Evolutionary conservation across 2,797 vertebrate genomes (phyloP).

Genomic region (Cichlasoma orientale): DNA sequence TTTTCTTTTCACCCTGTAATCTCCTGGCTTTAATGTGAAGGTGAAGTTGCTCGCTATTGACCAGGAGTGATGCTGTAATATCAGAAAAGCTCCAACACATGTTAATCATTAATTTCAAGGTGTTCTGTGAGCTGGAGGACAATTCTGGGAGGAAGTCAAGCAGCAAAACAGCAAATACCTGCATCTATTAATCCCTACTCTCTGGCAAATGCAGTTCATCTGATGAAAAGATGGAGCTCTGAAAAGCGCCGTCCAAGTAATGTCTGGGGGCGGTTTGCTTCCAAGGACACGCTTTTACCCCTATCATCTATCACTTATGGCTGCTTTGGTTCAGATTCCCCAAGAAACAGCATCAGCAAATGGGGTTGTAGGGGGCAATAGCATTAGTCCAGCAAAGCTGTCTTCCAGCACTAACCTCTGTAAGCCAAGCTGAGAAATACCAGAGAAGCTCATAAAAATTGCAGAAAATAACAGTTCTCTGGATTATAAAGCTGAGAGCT

Average conservation of each 20-base stretch:
- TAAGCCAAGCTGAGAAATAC: conserved; percentile 37
- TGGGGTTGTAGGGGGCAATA: background rate
- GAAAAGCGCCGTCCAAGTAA: conserved; percentile 20
- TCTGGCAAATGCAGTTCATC: conserved; percentile 16
- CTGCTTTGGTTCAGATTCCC: conserved; percentile 36
- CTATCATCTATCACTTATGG: conserved; percentile 46
- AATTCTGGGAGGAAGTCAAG: conserved; percentile 67
- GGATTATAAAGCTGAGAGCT: conserved; percentile 34
- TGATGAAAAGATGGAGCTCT: conserved; percentile 24
- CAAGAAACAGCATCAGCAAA: conserved; percentile 28
- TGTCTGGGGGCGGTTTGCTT: background rate
- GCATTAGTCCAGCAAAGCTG: conserved; percentile 4
- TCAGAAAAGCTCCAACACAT: conserved; percentile 64
- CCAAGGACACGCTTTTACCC: background rate
- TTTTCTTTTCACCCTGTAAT: no score
- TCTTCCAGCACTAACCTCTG: background rate
- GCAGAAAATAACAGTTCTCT: conserved; percentile 29
- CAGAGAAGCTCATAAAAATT: conserved; percentile 40
- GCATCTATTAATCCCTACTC: conserved; percentile 28
- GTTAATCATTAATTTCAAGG: conserved; percentile 70
- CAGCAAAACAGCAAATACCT: conserved; percentile 39
- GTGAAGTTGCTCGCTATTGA: conserved; percentile 25
- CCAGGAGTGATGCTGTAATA: conserved; percentile 45
- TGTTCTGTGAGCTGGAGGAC: conserved; percentile 61
- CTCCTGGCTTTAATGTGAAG: background rate